Evolutionary conservation across 1,140 invertebrate species (phyloP), one percentile per base, ranked within the genome.

Genomic region (Calephelis virginiensis): DNA sequence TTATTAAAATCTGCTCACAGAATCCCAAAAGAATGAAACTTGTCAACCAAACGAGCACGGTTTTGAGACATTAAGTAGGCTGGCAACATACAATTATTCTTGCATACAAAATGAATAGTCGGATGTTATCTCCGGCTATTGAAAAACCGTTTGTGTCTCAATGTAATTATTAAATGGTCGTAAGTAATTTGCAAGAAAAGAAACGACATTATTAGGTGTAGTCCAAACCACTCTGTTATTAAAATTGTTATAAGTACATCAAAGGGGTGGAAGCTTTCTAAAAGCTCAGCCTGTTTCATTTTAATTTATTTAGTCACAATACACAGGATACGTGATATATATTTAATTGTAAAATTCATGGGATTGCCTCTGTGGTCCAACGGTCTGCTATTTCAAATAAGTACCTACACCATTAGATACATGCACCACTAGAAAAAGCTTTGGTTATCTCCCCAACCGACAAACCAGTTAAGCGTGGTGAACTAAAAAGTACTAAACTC

Each of bases 131-230:
- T 67, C 45, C 38, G 47, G 69, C 69, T 67, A 70, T 70, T 70
- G 64, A 67, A 67, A 67, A 70, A 70, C 64, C 69, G 59, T 66
- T 70, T 67, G 67, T 61, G 69, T 64, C 64, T 43, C 60, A 61
- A 67, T 67, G 65, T 64, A 64, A 67, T 70, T 70, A 70, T 67
- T 70, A 70, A 70, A 70, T 63, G 53, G 68, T 66, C 68, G 64
- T 60, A 59, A 66, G 49, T 66, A 61, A 66, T 70, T 67, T 70
- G 66, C 64, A 62, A 61, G 64, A 56, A 56, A 56, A 56, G 28
- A 37, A 56, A 56, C 53, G 53, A 56, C 53, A 56, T 56, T 59
- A 59, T 59, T 37, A 59, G 53, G 53, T 38, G 10, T n/a, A 38
- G 10, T 59, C 12, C 2, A 38, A 59, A 59, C 11, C 28, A 12